phyloP scores from a whole-genome alignment of 2,113 vertebrate genomes.

The Addax nasomaculatus region DNA sequence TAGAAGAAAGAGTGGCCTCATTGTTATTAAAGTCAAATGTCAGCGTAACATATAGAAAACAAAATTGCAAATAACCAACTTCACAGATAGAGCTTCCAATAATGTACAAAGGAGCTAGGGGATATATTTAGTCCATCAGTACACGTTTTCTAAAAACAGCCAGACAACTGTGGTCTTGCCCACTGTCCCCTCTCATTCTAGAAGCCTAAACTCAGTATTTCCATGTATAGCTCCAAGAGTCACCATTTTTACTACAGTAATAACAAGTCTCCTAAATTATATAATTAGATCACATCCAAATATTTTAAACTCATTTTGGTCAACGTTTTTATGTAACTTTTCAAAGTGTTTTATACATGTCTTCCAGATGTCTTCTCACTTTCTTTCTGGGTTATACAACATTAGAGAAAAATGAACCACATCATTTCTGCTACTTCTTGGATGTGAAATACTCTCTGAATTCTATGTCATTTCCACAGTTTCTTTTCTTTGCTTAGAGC shows the following conservation, averaged over 20 bases:
- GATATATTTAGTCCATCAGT: neutral
- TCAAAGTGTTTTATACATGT: neutral
- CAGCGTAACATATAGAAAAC: neutral
- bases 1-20: neutral
- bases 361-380: slow-evolving; percentile 33
- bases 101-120: neutral
- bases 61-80: neutral
- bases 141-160: neutral
- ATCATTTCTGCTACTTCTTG: neutral
- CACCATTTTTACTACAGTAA: neutral
- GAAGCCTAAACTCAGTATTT: neutral
- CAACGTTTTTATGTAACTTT: neutral
- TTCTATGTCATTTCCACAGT: neutral
- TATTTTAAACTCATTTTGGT: neutral
- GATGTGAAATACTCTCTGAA: neutral
- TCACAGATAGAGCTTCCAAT: neutral
- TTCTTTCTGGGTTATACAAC: neutral
- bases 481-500: neutral
- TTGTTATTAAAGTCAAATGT: neutral
- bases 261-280: neutral
- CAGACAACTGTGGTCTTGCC: neutral
- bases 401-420: neutral
- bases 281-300: neutral
- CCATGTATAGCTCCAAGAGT: neutral
- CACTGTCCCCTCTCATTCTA: neutral